phyloP scores from a whole-genome alignment of 2,888 invertebrate species.

The Lochmaea capreae region DNA sequence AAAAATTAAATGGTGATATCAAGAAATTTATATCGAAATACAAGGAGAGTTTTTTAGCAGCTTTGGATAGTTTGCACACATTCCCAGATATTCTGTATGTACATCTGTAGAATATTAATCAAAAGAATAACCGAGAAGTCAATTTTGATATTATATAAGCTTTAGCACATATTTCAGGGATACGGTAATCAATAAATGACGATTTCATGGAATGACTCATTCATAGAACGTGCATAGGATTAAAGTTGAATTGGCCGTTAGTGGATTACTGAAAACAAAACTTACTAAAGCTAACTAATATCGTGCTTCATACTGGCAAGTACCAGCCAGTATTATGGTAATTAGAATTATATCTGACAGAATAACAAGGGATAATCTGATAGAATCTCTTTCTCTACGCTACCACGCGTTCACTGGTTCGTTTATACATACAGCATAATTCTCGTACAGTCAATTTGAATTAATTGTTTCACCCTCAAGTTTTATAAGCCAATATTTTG shows the following conservation, averaged over 20 bases:
- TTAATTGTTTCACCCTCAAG: background rate
- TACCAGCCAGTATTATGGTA: constrained; percentile 52
- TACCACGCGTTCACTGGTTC: constrained; percentile 6
- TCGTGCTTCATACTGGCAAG: constrained; percentile 52
- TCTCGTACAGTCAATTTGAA: background rate
- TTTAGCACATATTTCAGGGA: background rate
- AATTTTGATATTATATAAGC: no score
- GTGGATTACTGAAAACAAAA: constrained; percentile 44
- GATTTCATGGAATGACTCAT: constrained; percentile 28
- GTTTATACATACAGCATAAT: background rate
- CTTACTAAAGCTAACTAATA: constrained; percentile 56
- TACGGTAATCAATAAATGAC: constrained; percentile 29
- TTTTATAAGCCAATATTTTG: background rate
- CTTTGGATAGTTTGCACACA: no score
- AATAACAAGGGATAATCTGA: constrained; percentile 51
- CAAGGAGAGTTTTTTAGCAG: no score
- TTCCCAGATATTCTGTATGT: no score
- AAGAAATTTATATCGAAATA: no score
- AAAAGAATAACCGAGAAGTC: background rate
- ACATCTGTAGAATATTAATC: no score
- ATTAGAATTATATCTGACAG: constrained; percentile 51
- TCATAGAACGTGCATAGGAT: constrained; percentile 27
- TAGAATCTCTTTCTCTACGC: constrained; percentile 33
- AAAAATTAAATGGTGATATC: no score
- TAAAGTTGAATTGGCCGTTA: constrained; percentile 31